Percentiles rank a stretch among this genome's conserved stretches.
These are phyloP conservation scores for Acrobeloides nanus DNA, from an alignment of 2,888 invertebrate genomes.

Conservation along the genomic window DNA sequence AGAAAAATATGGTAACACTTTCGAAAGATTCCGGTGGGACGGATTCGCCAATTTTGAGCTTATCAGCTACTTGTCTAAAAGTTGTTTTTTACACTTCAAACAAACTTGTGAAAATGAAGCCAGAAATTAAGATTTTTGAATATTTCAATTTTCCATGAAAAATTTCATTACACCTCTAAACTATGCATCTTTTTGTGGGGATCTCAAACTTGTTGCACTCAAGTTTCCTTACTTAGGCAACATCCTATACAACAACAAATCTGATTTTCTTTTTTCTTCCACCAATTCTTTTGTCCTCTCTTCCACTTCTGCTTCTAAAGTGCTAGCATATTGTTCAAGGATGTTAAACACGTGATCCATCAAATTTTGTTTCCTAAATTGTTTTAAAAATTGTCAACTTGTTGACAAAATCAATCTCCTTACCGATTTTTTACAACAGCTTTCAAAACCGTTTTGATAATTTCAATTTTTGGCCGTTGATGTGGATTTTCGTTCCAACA, in stretches of 20 bases:
- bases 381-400: too few species aligned
- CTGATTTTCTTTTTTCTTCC: constrained; percentile 46
- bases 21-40: constrained; percentile 30
- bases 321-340: constrained; percentile 1
- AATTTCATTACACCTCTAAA: too few species aligned
- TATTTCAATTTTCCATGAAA: too few species aligned
- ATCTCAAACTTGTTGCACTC: too few species aligned
- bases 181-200: too few species aligned
- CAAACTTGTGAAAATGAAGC: too few species aligned
- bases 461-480: constrained; percentile 32
- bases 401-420: too few species aligned
- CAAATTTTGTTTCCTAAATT: constrained; percentile 26
- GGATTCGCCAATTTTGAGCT: constrained; percentile 27
- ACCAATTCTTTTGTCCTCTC: constrained; percentile 40
- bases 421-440: too few species aligned
- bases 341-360: constrained; percentile 39
- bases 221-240: constrained; percentile 35
- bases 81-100: background rate
- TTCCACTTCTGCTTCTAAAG: constrained; percentile 40
- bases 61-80: constrained; percentile 30
- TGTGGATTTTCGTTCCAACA: constrained; percentile 40
- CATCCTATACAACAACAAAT: constrained; percentile 44
- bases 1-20: constrained; percentile 46
- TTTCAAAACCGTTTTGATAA: constrained; percentile 32
- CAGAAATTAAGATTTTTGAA: too few species aligned